Evolutionary conservation across 2,797 vertebrate species (phyloP), one percentile per base, ranked within the genome.

Genomic region (Urosaurus nigricauda): DNA sequence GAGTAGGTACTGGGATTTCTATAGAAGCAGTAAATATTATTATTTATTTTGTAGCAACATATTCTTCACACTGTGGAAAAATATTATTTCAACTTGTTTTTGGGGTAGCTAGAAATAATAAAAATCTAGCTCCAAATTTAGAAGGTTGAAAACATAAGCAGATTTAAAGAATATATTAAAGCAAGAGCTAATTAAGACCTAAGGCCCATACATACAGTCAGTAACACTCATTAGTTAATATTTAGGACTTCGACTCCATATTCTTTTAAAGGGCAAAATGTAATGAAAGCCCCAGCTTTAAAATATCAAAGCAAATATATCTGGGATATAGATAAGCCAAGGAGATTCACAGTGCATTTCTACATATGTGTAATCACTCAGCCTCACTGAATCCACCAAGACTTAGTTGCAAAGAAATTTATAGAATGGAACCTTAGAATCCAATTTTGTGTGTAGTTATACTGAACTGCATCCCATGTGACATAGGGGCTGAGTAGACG

Each of bases 121-220:
- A 37, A 63, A 40, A 75, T 53, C 71, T 21, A 80, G 37, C n/a
- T 56, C 58, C 65, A 65, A 81, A 85, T 53, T 71, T 77, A 74
- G 71, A 40, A 21, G 75, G 35, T 29, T 53, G 73, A 29, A 32
- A 32, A 82, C 81, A 75, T 68, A 60, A 77, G 26, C n/a, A 86
- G 51, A 78, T 81, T 68, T 82, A 78, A 86, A 65, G 75, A 80
- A 65, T 82, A 24, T 56, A 29, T 24, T 68, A 68, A 86, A 82
- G 11, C 47, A 86, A 75, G 56, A 47, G 21, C 35, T 63, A 89
- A 68, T 82, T 86, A 70, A 63, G 32, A 70, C 32, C 53, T 58
- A 78, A n/a, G 74, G 71, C 43, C 11, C 51, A 19, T 47, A n/a
- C 77, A 60, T 35, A 35, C 5, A 78, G 21, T 9, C 60, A 83